Percentiles rank a stretch among this genome's conserved stretches.
Conservation (phyloP, 2,113 vertebrate genomes). For the Bos indicus region DNA sequence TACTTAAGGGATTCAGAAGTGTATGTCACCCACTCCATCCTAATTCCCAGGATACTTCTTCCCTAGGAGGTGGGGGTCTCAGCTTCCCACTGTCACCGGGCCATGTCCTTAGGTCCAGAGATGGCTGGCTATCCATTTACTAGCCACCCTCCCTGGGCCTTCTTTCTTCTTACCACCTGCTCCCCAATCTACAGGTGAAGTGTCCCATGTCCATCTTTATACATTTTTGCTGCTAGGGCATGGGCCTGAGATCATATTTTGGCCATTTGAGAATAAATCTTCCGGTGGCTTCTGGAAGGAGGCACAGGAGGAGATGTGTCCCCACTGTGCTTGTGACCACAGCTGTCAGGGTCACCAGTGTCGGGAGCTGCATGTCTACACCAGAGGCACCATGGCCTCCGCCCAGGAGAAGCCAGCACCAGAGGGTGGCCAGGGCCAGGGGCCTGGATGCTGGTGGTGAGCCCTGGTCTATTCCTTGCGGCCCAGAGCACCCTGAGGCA, state of each 20-base stretch:
- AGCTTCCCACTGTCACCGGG: neutral
- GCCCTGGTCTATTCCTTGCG: neutral
- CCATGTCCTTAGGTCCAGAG: neutral
- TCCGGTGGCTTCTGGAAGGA: neutral
- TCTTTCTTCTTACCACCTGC: neutral
- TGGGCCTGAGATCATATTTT: neutral
- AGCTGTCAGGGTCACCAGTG: too few species aligned
- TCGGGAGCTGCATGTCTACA: neutral
- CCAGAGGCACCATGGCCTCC: neutral
- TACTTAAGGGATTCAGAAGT: neutral
- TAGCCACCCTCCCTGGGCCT: neutral
- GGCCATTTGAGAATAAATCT: neutral
- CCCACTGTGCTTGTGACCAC: neutral
- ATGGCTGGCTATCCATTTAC: neutral
- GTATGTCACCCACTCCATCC: fast-evolving
- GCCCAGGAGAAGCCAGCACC: neutral
- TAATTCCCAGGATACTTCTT: neutral
- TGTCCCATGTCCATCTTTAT: neutral
- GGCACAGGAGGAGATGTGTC: neutral
- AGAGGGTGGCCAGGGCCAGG: neutral
- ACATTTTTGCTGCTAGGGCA: neutral
- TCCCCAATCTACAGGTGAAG: neutral
- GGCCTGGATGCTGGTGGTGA: neutral
- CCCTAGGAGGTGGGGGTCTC: neutral
- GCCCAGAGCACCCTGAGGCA: neutral